These are phyloP conservation scores for Pardosa pseudoannulata DNA, from an alignment of 2,888 invertebrate genomes.

Conservation along the genomic window DNA sequence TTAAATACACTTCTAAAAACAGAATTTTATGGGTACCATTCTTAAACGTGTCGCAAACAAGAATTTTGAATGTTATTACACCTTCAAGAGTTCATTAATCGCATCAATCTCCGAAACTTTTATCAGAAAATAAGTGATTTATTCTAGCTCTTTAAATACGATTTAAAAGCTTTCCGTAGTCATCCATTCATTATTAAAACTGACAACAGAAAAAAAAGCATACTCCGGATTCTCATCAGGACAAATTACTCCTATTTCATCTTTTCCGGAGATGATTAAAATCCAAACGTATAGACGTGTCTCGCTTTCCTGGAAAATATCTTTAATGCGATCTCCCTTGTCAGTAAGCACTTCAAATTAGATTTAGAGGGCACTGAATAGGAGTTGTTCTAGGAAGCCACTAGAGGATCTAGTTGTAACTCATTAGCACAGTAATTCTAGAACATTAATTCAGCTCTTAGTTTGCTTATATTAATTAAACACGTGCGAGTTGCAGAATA, in stretches of 20 bases:
- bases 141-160: no score
- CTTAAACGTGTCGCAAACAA: no score
- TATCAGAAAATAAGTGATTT: no score
- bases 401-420: neutral
- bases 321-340: neutral
- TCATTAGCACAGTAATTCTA: neutral
- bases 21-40: no score
- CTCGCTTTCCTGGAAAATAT: neutral
- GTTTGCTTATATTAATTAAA: neutral
- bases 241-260: neutral
- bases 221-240: neutral
- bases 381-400: neutral
- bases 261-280: neutral
- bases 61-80: no score
- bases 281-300: neutral
- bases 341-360: slow-evolving; percentile 7
- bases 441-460: neutral
- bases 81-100: no score
- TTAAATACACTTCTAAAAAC: no score
- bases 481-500: neutral
- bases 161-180: no score
- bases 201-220: no score
- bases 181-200: no score
- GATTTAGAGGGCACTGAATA: neutral
- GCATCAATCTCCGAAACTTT: no score